Evolutionary conservation across 2,113 vertebrate species (phyloP), one percentile per base, ranked within the genome.

Genomic region (Phrynosoma platyrhinos): DNA sequence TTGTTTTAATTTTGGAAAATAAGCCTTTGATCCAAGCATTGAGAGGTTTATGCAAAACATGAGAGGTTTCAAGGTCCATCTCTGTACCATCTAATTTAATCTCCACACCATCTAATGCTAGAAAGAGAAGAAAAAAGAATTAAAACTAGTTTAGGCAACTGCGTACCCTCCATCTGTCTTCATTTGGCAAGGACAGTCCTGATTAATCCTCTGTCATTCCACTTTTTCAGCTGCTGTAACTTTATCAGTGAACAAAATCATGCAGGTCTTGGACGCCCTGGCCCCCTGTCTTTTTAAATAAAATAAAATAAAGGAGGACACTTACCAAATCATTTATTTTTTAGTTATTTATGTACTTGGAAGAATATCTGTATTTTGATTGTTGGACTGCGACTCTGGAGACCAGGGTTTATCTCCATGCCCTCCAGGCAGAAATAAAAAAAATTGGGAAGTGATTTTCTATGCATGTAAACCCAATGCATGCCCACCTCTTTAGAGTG

Each of bases 1-100:
- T 66, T 82, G 68, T 74, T 27, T 72, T 42, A 62, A 27, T 42
- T 87, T 82, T 62, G 55, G 69, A 23, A 87, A 82, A 82, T 3
- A 62, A 74, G 32, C 9, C 85, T 9, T 16, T 52, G 53, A 58
- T 12, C 53, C 32, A 72, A 72, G 72, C 42, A 16, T 55, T 85
- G 47, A 69, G 42, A 32, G 18, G 7, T n/a, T 68, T 30, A 16
- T 21, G 21, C 40, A 4, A 52, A 32, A 32, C 30, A 79, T 30
- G n/a, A 32, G 30, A 8, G 12, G n/a, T 25, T 68, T 68, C 23
- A 68, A 68, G 18, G 66, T 68, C 25, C 23, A 32, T 74, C 68
- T 30, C 27, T 30, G 12, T 30, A 30, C 25, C 30, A 71, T 71
- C 27, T 53, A 27, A 21, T 5, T 6, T 66, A 23, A 32, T 74